Conservation (phyloP, 2,113 vertebrate genomes). For the Xenopus borealis region DNA sequence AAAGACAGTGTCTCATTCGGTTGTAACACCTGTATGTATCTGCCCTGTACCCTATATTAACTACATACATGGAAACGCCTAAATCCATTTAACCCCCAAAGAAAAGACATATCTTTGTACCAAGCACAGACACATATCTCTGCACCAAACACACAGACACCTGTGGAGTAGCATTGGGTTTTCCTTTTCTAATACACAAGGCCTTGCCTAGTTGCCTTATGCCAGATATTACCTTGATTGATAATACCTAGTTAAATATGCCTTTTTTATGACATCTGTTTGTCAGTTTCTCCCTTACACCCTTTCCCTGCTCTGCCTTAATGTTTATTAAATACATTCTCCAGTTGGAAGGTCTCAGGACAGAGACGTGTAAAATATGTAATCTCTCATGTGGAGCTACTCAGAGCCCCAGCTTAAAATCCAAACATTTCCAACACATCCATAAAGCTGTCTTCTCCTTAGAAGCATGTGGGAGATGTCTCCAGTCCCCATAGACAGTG, state of each 20-base stretch:
- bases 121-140: no score
- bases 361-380: slow-evolving; percentile 16
- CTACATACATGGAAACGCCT: no score
- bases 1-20: no score
- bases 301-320: not conserved
- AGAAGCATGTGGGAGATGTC: slow-evolving; percentile 31
- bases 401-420: slow-evolving; percentile 14
- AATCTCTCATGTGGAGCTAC: slow-evolving; percentile 28
- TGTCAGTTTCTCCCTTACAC: not conserved
- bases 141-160: no score
- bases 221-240: no score
- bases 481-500: slow-evolving; percentile 14
- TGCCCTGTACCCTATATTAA: no score
- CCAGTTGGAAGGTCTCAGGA: slow-evolving; percentile 27
- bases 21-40: no score
- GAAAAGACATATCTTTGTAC: no score
- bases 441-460: slow-evolving; percentile 38
- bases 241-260: not conserved
- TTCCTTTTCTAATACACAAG: no score
- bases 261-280: slow-evolving; percentile 5
- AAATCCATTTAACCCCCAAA: no score
- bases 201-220: no score
- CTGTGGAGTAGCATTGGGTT: no score
- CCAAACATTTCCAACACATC: slow-evolving; percentile 39
- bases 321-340: slow-evolving; percentile 54